Base-by-base conservation (phyloP, 2,888 invertebrate genomes). In the Pasiphila rectangulata region DNA sequence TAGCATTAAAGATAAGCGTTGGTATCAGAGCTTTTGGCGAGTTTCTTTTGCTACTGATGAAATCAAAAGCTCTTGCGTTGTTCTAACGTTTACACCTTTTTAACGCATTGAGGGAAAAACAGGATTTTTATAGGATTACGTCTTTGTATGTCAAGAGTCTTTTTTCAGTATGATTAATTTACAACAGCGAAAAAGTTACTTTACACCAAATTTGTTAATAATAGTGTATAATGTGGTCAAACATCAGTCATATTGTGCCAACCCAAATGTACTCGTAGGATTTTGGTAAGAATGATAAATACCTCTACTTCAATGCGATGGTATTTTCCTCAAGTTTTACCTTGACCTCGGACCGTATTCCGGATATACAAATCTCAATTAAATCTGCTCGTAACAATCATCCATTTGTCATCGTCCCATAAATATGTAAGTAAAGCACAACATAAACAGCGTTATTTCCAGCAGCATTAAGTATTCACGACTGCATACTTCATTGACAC, bases 1-100 rank as follows among this genome's bases (percentile, higher is more conserved):
- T 54, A 38, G 53, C 39, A 50, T 56, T 51, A 43, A 50, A 46
- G 58, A 51, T 56, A 58, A 52, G 27, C 39, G 50, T 39, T 51
- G 36, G 40, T 52, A 39, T 56, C 49, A 40, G 41, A 45, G 47
- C 47, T 47, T 44, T 48, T 44, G 43, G 43, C 16, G 20, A 39
- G 48, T 44, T 48, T 38, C 38, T 35, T 43, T 43, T 35, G 34
- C 34, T 29, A 39, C 39, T 29, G 38, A n/a, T 30, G 42, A 25
- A 48, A 34, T 32, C 37, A 41, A 19, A 40, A 36, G 27, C 6
- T 27, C 24, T 41, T 24, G 24, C 29, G 21, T 29, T 27, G 27
- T 35, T 35, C 4, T 34, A 34, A 20, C 6, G 5, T 24, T 10
- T 24, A 10, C 5, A 10, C n/a, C 2, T 10, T n/a, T n/a, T n/a